These are phyloP conservation scores for Styela plicata DNA, from an alignment of 23 tunicate genomes.

Conservation along the genomic window DNA sequence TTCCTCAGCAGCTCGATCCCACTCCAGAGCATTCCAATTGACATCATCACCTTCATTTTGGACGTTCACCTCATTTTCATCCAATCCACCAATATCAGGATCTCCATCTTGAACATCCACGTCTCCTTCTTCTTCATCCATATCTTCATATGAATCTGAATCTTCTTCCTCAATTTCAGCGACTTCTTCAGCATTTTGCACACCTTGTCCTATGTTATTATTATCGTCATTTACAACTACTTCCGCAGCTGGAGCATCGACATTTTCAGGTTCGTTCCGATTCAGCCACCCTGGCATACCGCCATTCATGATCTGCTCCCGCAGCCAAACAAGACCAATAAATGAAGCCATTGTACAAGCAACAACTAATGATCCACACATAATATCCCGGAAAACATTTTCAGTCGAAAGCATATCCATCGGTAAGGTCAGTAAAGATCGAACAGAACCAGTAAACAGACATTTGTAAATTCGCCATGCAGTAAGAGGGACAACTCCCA, in stretches of 20 bases:
- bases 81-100: conserved; percentile 27
- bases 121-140: neutral
- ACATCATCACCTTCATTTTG: conserved; percentile 16
- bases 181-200: neutral
- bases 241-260: neutral
- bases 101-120: conserved; percentile 4
- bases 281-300: conserved; percentile 65
- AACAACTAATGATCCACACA: conserved; percentile 65
- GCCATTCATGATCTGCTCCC: conserved; percentile 81
- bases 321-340: conserved; percentile 58
- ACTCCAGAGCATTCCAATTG: conserved; percentile 71
- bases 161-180: neutral
- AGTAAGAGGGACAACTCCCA: conserved; percentile 84
- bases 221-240: neutral
- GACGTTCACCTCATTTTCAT: neutral
- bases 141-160: neutral
- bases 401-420: conserved; percentile 64
- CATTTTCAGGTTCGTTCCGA: neutral
- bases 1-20: conserved; percentile 71
- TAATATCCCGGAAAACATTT: conserved; percentile 51
- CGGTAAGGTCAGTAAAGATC: conserved; percentile 48
- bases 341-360: conserved; percentile 75
- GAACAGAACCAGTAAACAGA: conserved; percentile 57
- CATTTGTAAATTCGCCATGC: conserved; percentile 67
- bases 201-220: neutral